A percentile compares a stretch with the other conserved stretches of the same genome.
phyloP scores from a whole-genome alignment of 2,113 vertebrate species.

The Eurypyga helias region DNA sequence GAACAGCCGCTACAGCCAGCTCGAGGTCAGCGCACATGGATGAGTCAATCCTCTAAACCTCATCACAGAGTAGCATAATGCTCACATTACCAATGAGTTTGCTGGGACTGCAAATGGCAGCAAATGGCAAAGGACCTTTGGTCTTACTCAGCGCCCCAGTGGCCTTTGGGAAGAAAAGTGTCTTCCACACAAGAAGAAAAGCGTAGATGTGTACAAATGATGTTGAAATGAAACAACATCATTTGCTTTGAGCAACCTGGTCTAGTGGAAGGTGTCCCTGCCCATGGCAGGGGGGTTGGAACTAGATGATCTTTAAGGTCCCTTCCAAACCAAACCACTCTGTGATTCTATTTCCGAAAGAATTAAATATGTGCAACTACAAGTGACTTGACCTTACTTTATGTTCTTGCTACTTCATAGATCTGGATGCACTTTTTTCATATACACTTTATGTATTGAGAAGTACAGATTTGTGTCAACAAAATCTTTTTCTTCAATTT shows the following conservation, averaged over 20 bases:
- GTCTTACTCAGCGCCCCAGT: neutral
- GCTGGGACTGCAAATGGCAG: fast-evolving
- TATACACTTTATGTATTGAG: neutral
- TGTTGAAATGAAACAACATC: neutral
- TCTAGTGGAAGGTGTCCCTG: no score
- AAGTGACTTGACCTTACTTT: neutral
- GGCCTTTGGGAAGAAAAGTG: neutral
- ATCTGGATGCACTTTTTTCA: neutral
- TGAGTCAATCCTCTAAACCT: neutral
- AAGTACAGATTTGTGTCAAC: neutral
- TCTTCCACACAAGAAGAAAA: neutral
- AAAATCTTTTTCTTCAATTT: neutral
- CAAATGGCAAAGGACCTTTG: neutral
- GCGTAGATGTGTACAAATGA: neutral
- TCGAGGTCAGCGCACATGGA: neutral
- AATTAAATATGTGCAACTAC: fast-evolving
- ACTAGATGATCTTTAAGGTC: no score
- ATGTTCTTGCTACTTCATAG: neutral
- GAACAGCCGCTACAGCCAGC: neutral
- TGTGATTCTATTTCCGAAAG: no score
- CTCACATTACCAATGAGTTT: fast-evolving
- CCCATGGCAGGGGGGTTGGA: no score
- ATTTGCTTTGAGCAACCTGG: no score
- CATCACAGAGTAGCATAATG: fast-evolving
- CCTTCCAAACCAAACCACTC: no score